Evolutionary conservation across 2,888 invertebrate species (phyloP).

Genomic region (Nephrocerus scutellatus): DNA sequence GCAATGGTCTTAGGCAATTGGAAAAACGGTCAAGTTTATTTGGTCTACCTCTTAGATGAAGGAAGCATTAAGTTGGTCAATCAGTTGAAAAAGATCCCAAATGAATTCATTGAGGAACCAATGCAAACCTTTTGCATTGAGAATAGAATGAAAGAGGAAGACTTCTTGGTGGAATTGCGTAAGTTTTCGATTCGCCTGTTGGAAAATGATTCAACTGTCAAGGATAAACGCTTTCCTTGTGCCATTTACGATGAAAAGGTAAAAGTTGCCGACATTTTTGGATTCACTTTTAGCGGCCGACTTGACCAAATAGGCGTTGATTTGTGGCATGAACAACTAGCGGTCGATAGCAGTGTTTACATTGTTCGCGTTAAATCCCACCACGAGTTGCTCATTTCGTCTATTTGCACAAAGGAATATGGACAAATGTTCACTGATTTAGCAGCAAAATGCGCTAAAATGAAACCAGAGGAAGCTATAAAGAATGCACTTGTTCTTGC

Average conservation of each 20-base stretch:
- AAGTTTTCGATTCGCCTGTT: conserved; percentile 15
- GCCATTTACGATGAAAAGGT: conserved; percentile 12
- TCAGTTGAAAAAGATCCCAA: conserved; percentile 23
- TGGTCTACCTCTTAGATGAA: conserved; percentile 27
- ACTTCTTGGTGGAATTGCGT: conserved; percentile 17
- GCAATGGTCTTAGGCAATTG: conserved; percentile 23
- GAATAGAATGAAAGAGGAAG: conserved; percentile 1
- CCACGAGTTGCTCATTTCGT: conserved; percentile 25
- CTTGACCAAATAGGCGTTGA: conserved; percentile 18
- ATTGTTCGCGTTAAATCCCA: conserved; percentile 22
- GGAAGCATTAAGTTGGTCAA: conserved; percentile 23
- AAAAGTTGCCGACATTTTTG: conserved; percentile 22
- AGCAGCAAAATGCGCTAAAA: conserved; percentile 19
- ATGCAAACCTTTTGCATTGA: conserved; percentile 24
- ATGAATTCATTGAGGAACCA: conserved; percentile 18
- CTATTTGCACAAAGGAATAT: conserved; percentile 19
- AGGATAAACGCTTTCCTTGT: conserved; percentile 17
- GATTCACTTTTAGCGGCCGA: conserved; percentile 22
- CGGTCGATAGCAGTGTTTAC: conserved; percentile 20
- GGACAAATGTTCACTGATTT: conserved; percentile 20
- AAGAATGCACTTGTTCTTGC: conserved; percentile 22
- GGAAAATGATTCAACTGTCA: conserved; percentile 6
- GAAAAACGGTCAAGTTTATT: conserved; percentile 16
- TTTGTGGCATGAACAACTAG: conserved; percentile 23
- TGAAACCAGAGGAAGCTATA: conserved; percentile 1